Evolutionary conservation across 1,140 invertebrate genomes (phyloP).

Genomic region (Helicoverpa zea): DNA sequence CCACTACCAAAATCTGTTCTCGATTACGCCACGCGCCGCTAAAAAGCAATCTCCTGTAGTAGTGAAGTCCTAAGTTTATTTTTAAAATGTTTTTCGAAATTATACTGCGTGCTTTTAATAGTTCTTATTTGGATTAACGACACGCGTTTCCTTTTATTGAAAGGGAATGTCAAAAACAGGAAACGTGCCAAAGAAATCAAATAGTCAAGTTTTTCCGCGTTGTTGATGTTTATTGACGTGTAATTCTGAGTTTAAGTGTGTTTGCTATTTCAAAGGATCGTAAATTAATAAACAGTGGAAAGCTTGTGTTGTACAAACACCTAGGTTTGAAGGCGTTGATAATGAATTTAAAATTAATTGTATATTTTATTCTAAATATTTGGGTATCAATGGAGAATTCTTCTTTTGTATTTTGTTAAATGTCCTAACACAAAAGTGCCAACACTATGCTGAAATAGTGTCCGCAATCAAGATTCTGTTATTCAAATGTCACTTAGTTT

Average conservation of each 20-base stretch:
- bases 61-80: conserved; percentile 11
- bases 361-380: too few relatives aligned
- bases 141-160: conserved; percentile 30
- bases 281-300: neutral
- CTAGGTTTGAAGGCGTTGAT: neutral
- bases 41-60: conserved; percentile 53
- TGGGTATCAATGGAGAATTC: too few relatives aligned
- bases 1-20: conserved; percentile 35
- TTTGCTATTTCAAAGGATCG: conserved; percentile 3
- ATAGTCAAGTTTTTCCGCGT: neutral
- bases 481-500: conserved; percentile 5
- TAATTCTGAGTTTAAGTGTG: neutral
- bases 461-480: conserved; percentile 3
- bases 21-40: conserved; percentile 37
- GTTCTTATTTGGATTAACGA: conserved; percentile 57
- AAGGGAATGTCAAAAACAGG: conserved; percentile 46
- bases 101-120: conserved; percentile 47
- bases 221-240: conserved; percentile 23
- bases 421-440: neutral
- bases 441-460: neutral
- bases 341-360: neutral
- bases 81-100: conserved; percentile 40
- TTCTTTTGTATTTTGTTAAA: neutral
- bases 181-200: conserved; percentile 32
- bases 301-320: neutral